Evolutionary conservation across 64 coral and sea anemone species (phyloP).

Genomic region (Montipora efflorescens): DNA sequence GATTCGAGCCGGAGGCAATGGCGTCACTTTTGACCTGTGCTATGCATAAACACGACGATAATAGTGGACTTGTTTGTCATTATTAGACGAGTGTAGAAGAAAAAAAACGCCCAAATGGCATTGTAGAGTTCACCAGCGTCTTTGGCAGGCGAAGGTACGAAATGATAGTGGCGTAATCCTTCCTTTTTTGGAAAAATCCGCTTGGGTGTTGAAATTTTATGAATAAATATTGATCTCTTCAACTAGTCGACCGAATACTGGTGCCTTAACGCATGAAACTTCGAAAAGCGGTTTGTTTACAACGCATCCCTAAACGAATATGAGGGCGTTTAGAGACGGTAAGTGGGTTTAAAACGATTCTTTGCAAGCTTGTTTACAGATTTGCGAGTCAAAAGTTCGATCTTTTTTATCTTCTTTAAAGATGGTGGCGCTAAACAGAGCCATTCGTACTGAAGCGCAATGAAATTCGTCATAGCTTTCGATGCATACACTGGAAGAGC

Average conservation of each 20-base stretch:
- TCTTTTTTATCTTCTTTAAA: background rate
- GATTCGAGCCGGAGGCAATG: background rate
- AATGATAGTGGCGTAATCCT: slow-evolving; percentile 19
- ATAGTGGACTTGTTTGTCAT: slow-evolving; percentile 34
- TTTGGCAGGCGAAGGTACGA: slow-evolving; percentile 7
- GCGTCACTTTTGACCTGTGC: slow-evolving; percentile 52
- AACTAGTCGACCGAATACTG: too few relatives aligned
- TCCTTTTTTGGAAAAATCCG: slow-evolving; percentile 15
- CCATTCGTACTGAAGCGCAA: background rate
- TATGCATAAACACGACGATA: slow-evolving; percentile 20
- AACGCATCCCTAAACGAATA: background rate
- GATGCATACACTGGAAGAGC: background rate
- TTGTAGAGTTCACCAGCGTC: background rate
- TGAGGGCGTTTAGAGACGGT: too few relatives aligned
- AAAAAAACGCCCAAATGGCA: slow-evolving; percentile 7
- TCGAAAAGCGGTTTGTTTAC: background rate
- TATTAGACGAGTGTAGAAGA: background rate
- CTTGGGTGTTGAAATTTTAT: background rate
- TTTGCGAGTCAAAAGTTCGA: too few relatives aligned
- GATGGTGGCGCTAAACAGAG: background rate
- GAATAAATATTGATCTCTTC: background rate
- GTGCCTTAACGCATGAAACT: too few relatives aligned
- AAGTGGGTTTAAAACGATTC: background rate
- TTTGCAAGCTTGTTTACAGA: background rate
- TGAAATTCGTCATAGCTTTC: background rate